These are phyloP conservation scores for Ranitomeya imitator DNA, from an alignment of 2,113 vertebrate species.

Conservation along the genomic window DNA sequence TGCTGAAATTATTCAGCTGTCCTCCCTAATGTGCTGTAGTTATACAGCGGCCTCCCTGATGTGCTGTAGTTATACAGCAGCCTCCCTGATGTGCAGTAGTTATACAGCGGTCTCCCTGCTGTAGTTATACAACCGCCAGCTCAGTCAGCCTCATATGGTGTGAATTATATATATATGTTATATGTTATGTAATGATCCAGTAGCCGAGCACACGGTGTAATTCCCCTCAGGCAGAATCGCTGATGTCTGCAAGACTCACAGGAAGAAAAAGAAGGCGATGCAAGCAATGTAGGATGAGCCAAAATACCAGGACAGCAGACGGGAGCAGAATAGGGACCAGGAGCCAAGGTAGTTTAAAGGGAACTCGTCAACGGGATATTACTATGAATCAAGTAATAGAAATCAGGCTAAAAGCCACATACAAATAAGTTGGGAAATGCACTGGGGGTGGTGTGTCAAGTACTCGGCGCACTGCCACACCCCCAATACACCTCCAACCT, in stretches of 20 bases:
- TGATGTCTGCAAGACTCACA: constrained; percentile 14
- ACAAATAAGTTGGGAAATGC: too few relatives aligned
- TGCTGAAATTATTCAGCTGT: too few relatives aligned
- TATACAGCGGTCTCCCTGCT: too few relatives aligned
- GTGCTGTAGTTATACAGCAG: not conserved
- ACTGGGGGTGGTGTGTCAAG: too few relatives aligned
- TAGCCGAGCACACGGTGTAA: not conserved
- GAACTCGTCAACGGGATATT: not conserved
- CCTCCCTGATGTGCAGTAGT: not conserved
- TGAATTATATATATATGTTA: not conserved
- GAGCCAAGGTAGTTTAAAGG: not conserved
- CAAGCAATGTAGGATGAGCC: not conserved
- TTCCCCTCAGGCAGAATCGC: not conserved
- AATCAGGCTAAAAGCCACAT: too few relatives aligned
- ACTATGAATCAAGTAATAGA: too few relatives aligned
- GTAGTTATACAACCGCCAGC: not conserved
- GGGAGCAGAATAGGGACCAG: not conserved
- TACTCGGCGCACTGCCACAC: too few relatives aligned
- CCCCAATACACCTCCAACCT: too few relatives aligned
- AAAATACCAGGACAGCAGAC: not conserved
- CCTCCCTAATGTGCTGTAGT: not conserved
- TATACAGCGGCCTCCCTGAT: not conserved
- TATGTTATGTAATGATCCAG: constrained; percentile 22
- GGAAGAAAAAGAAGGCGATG: not conserved
- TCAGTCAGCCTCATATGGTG: not conserved